Percentiles rank a stretch among this genome's conserved stretches.
Evolutionary conservation across 2,888 invertebrate species (phyloP).

Genomic region (Trissoscelio sp.): DNA sequence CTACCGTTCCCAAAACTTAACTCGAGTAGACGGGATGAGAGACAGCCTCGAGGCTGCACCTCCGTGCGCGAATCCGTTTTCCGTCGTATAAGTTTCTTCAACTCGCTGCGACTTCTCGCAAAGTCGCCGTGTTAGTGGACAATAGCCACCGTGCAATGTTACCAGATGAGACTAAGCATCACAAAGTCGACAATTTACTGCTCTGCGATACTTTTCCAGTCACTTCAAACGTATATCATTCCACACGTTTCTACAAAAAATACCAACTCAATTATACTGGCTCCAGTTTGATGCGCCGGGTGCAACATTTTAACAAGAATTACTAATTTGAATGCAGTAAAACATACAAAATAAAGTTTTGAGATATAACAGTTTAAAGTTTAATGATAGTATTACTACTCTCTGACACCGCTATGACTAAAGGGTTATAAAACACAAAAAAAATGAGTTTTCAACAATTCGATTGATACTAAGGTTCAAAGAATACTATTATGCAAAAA

Average conservation of each 20-base stretch:
- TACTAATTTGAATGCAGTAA: too few species aligned
- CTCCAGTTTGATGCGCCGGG: neutral
- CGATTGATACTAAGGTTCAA: too few species aligned
- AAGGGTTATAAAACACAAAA: too few species aligned
- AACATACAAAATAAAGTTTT: too few species aligned
- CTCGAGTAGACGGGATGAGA: constrained; percentile 66
- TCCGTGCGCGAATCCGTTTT: constrained; percentile 61
- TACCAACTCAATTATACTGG: constrained; percentile 34
- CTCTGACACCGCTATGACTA: too few species aligned
- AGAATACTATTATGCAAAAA: too few species aligned
- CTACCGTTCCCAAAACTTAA: constrained; percentile 70
- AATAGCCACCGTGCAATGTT: constrained; percentile 54
- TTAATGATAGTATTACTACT: too few species aligned
- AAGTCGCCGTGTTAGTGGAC: constrained; percentile 68
- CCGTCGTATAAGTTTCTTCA: constrained; percentile 67
- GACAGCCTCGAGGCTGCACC: constrained; percentile 63
- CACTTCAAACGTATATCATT: constrained; percentile 40
- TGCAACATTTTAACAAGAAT: too few species aligned
- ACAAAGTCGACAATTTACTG: constrained; percentile 64
- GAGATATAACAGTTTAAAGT: too few species aligned
- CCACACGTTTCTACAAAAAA: constrained; percentile 3
- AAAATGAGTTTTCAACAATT: too few species aligned
- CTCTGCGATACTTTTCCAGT: constrained; percentile 42
- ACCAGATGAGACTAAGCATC: constrained; percentile 65
- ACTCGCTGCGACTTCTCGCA: constrained; percentile 66